phyloP scores from a whole-genome alignment of 2,797 vertebrate genomes.

The Urosaurus nigricauda region DNA sequence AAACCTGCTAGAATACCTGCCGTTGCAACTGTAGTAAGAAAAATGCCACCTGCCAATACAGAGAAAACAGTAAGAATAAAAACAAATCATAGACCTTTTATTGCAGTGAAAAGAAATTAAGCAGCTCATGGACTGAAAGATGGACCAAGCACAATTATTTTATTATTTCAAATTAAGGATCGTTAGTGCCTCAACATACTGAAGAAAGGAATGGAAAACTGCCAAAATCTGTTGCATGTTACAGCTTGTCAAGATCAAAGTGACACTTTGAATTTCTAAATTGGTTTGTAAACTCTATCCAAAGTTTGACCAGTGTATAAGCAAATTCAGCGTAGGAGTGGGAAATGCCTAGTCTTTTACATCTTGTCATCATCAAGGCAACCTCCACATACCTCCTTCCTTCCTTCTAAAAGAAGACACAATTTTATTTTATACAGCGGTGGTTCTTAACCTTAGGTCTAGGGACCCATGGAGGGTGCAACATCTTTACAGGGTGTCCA shows the following conservation, averaged over 20 bases:
- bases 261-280: background rate
- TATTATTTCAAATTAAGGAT: slow-evolving; percentile 19
- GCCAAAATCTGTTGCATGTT: background rate
- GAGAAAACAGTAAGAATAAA: slow-evolving; percentile 17
- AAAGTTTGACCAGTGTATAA: background rate
- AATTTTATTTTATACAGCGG: background rate
- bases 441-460: too few relatives aligned
- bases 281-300: background rate
- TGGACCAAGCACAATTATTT: too few relatives aligned
- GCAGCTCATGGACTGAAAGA: too few relatives aligned
- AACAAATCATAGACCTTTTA: slow-evolving; percentile 39
- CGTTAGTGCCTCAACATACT: background rate
- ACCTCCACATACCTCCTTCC: background rate
- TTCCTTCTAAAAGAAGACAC: background rate
- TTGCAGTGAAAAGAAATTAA: background rate
- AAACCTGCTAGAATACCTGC: slow-evolving; percentile 92
- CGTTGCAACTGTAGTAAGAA: slow-evolving; percentile 87
- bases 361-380: background rate
- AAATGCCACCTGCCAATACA: slow-evolving; percentile 85
- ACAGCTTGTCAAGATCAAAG: background rate
- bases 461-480: too few relatives aligned
- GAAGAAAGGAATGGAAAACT: background rate
- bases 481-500: too few relatives aligned
- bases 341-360: background rate
- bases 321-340: background rate